Evolutionary conservation across 1,140 invertebrate species (phyloP).

Genomic region (Araneus ventricosus): DNA sequence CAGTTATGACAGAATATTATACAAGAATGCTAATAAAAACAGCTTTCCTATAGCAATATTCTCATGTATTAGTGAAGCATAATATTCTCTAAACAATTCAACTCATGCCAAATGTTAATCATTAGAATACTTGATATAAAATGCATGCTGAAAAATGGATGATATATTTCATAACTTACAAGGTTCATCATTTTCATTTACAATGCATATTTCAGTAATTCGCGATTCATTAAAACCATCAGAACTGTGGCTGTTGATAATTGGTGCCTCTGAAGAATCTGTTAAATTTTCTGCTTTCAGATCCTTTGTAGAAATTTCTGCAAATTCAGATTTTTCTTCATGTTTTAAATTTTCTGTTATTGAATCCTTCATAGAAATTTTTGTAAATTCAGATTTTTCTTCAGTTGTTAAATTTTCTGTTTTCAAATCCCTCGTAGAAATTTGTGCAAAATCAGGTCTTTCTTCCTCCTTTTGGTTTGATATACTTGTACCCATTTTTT

Average conservation of each 20-base stretch:
- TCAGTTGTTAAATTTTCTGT: not conserved
- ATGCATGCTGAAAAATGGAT: not conserved
- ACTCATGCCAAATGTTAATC: not conserved
- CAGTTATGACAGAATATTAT: no score
- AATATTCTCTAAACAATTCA: not conserved
- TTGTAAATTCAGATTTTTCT: not conserved
- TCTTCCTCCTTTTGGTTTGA: not conserved
- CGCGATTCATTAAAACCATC: not conserved
- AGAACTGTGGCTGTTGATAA: not conserved
- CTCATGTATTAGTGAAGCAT: no score
- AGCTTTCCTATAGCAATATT: no score
- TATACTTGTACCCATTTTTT: not conserved
- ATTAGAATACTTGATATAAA: not conserved
- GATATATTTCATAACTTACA: constrained; percentile 6
- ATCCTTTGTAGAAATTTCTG: not conserved
- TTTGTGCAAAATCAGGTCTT: not conserved
- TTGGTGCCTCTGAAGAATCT: not conserved
- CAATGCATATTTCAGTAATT: not conserved
- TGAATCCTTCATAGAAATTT: not conserved
- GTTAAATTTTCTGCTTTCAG: not conserved
- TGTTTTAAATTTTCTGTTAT: not conserved
- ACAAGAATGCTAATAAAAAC: no score
- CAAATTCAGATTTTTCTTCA: no score
- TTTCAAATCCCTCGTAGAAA: not conserved
- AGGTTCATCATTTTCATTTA: not conserved